phyloP scores from a whole-genome alignment of 2,888 invertebrate genomes.

The Monochamus alternatus region DNA sequence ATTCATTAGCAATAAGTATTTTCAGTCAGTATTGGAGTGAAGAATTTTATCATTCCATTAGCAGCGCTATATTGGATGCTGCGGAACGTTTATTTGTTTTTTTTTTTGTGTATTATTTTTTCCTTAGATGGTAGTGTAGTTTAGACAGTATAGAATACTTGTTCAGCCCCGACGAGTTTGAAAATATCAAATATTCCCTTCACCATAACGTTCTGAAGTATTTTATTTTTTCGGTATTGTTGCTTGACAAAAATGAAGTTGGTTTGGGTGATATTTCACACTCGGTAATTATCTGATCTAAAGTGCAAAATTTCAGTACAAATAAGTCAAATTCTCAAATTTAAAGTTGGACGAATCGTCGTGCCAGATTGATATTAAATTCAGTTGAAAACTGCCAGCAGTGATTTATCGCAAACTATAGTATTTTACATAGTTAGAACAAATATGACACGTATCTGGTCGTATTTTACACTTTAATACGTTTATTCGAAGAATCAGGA shows the following conservation, averaged over 20 bases:
- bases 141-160: conserved; percentile 39
- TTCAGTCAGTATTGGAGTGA: conserved; percentile 73
- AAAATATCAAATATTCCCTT: conserved; percentile 16
- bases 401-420: no score
- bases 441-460: no score
- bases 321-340: no score
- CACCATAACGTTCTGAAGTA: no score
- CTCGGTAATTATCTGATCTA: not conserved
- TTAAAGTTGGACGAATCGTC: no score
- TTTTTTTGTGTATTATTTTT: conserved; percentile 63
- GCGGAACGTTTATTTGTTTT: conserved; percentile 52
- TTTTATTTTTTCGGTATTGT: no score
- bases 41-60: conserved; percentile 69
- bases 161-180: conserved; percentile 36
- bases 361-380: no score
- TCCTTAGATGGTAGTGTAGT: conserved; percentile 53
- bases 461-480: no score
- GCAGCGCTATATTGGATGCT: conserved; percentile 51
- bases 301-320: not conserved
- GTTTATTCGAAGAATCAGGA: no score
- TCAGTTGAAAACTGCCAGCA: no score
- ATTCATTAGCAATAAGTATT: conserved; percentile 74
- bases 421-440: no score
- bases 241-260: no score
- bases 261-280: not conserved